phyloP scores from a whole-genome alignment of 1,140 invertebrate species.

The Musca domestica region DNA sequence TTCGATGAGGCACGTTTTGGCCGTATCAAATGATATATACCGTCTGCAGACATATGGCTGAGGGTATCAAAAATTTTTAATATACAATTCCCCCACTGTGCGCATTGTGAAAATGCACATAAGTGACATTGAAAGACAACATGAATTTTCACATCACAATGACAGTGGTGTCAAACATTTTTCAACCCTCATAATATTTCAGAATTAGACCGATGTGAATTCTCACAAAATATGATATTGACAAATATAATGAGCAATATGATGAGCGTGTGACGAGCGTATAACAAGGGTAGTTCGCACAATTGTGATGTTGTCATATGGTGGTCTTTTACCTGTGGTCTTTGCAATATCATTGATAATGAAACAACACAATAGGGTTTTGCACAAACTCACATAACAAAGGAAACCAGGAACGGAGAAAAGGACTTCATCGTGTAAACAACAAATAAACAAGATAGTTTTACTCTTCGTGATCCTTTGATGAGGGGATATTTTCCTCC shows the following conservation, averaged over 20 bases:
- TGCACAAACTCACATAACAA: no score
- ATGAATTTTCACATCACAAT: conserved; percentile 12
- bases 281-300: neutral
- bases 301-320: conserved; percentile 8
- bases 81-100: no score
- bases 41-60: no score
- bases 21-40: no score
- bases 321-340: neutral
- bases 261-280: neutral
- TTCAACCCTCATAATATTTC: neutral
- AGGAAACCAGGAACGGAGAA: no score
- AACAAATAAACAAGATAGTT: no score
- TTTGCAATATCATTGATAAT: neutral
- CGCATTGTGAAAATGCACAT: no score
- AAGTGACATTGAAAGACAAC: neutral
- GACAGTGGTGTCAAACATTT: neutral
- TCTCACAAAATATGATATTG: conserved; percentile 1
- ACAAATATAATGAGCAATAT: conserved; percentile 10
- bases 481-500: no score
- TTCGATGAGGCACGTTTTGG: no score
- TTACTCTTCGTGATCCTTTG: no score
- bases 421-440: no score
- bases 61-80: no score
- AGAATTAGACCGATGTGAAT: neutral
- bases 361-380: neutral